Conservation (phyloP, 2,113 vertebrate species). For the Sclerurus mexicanus region DNA sequence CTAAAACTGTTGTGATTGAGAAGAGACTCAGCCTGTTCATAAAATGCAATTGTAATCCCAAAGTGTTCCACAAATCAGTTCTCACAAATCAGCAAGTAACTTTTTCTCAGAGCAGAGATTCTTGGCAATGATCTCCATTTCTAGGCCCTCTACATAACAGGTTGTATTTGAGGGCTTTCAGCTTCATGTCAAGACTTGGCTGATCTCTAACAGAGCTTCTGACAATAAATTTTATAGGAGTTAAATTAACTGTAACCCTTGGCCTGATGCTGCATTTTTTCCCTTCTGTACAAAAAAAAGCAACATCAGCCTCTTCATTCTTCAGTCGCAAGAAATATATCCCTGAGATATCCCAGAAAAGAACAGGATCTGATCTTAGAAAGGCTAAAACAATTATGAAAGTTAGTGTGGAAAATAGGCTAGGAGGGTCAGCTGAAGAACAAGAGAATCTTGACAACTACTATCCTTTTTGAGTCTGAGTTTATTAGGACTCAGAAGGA, state of each 20-base stretch:
- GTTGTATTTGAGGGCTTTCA: not conserved
- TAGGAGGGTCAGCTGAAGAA: not conserved
- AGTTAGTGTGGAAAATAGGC: not conserved
- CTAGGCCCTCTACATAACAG: not conserved
- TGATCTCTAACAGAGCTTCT: not conserved
- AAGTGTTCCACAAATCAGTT: not conserved
- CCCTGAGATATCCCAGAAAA: not conserved
- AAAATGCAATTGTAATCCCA: not conserved
- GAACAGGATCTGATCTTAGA: not conserved
- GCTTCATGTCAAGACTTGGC: not conserved
- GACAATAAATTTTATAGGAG: not conserved
- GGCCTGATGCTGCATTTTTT: fast-evolving
- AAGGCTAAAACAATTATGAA: not conserved
- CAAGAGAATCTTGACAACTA: not conserved
- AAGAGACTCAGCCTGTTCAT: not conserved
- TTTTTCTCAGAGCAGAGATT: not conserved
- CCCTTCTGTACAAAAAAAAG: fast-evolving
- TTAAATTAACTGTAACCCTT: not conserved
- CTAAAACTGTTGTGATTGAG: not conserved
- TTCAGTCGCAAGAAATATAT: not conserved
- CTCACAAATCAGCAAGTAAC: not conserved
- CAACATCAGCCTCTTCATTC: not conserved
- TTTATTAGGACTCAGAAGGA: not conserved
- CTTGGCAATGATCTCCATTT: not conserved
- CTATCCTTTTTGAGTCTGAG: not conserved